These are phyloP conservation scores for Lasioglossum lativentre DNA, from an alignment of 2,888 invertebrate species.

Conservation along the genomic window DNA sequence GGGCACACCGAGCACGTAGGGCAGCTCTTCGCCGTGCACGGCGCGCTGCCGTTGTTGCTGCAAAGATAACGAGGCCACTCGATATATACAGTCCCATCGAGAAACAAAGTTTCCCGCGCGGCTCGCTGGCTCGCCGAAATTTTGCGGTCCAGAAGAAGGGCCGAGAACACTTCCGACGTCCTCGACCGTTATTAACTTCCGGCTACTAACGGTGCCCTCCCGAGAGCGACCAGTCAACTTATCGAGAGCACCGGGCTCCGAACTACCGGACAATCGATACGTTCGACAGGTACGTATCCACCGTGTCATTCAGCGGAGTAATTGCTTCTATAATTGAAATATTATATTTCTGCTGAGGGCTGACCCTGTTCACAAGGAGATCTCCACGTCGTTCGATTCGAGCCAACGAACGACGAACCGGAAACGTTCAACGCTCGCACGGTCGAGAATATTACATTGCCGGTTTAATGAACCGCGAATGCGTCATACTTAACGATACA, in stretches of 20 bases:
- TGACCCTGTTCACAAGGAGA: background rate
- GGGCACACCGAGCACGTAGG: slow-evolving; percentile 95
- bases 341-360: background rate
- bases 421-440: no score
- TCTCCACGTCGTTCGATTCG: background rate
- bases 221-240: slow-evolving; percentile 11
- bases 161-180: slow-evolving; percentile 31
- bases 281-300: slow-evolving; percentile 11
- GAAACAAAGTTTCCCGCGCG: slow-evolving; percentile 42
- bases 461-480: background rate
- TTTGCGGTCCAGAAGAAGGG: slow-evolving; percentile 52
- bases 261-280: slow-evolving; percentile 30
- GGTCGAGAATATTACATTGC: background rate
- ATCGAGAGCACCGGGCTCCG: background rate
- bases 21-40: slow-evolving; percentile 94
- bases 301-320: background rate
- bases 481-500: background rate
- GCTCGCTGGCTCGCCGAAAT: slow-evolving; percentile 35
- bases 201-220: background rate
- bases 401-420: background rate
- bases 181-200: slow-evolving; percentile 51
- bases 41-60: slow-evolving; percentile 80
- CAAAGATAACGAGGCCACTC: slow-evolving; percentile 56
- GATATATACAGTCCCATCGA: slow-evolving; percentile 24
- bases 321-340: slow-evolving; percentile 11